Base-by-base conservation (phyloP, 2,888 invertebrate species). In the Diaprepes abbreviatus region DNA sequence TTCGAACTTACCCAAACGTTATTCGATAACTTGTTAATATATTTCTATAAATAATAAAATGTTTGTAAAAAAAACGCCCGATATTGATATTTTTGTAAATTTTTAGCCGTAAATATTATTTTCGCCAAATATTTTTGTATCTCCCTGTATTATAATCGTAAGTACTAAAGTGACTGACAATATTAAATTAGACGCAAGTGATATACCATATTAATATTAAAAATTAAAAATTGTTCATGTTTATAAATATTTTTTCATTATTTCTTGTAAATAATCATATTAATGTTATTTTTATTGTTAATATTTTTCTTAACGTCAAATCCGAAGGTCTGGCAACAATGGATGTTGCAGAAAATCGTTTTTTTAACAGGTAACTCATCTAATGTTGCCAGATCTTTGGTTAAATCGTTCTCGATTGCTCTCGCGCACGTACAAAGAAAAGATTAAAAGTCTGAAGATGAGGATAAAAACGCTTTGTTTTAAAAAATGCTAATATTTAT, bases 81-180 rank as follows among this genome's bases (percentile, higher is more conserved):
- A 28, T 31, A 33, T 24, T 38, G n/a, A 54, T 63, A 52, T 54
- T 64, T 64, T 64, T 54, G 40, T 64, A 64, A 19, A 64, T 16
- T 54, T 54, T 40, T 64, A 50, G 24, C 35, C 6, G 19, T 55
- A 36, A 63, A 45, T 36, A 45, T 65, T 52, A 33, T 52, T 35
- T 64, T 17, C 14, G 12, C 12, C 14, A 38, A 50, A 50, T 62
- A 62, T 62, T 50, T 48, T 62, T 50, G 19, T 62, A 62, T 24
- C 35, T 62, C 33, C 35, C 33, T 62, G 58, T 58, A 58, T 43
- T 43, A 58, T 58, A 58, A n/a, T 28, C 10, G 6, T 58, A 43
- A 43, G 12, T 31, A 10, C 10, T 43, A 58, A 31, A 7, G 58
- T 58, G 58, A 58, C 28, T 43, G 58, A 58, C 58, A 58, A 58